Conservation (phyloP, 2,113 vertebrate genomes). For the Riparia riparia region DNA sequence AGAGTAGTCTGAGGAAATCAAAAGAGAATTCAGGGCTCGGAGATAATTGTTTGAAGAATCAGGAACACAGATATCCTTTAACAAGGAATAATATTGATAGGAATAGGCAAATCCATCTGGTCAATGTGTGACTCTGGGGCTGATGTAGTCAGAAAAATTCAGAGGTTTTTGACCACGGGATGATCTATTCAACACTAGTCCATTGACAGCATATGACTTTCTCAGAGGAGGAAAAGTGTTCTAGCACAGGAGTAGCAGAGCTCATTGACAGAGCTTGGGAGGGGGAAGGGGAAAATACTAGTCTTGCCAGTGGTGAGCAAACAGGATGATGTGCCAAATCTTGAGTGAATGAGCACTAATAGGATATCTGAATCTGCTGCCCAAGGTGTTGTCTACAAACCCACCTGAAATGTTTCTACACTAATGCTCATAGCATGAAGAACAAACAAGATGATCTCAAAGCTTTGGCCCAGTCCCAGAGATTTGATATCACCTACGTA, state of each 20-base stretch:
- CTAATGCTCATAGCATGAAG: background rate
- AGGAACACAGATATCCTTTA: background rate
- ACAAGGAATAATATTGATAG: background rate
- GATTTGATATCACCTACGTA: background rate
- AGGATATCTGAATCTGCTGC: background rate
- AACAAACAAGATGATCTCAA: background rate
- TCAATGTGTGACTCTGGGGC: background rate
- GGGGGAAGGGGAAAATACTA: background rate
- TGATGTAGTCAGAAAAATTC: background rate
- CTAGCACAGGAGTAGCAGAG: background rate
- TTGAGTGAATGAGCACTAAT: background rate
- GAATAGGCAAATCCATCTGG: background rate
- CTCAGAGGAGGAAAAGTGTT: background rate
- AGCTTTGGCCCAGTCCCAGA: background rate
- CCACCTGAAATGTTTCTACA: background rate
- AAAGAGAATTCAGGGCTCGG: background rate
- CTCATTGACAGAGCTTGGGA: background rate
- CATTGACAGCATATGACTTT: background rate
- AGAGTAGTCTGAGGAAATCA: background rate
- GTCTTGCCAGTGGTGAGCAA: background rate
- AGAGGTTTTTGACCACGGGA: background rate
- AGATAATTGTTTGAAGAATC: background rate
- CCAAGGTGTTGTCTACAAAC: background rate
- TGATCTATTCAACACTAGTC: fast-evolving
- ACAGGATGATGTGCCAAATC: too few species aligned